phyloP scores from a whole-genome alignment of 2,888 invertebrate species.

The Hermodice carunculata region DNA sequence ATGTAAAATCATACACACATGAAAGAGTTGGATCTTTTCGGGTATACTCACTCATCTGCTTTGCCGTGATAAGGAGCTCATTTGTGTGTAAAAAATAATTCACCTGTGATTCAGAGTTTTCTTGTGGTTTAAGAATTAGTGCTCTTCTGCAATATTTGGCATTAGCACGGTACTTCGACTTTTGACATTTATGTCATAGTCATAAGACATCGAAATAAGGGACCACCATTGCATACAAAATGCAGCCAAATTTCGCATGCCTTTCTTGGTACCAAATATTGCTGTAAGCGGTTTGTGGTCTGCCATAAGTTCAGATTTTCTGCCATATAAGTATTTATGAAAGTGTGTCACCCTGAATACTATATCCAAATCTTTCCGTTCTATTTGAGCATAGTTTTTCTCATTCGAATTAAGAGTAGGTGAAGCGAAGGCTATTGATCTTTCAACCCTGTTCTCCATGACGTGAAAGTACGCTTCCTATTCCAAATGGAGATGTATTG shows the following conservation, averaged over 20 bases:
- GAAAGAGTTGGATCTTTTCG: not conserved
- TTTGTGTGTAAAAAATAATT: too few relatives aligned
- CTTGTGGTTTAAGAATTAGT: too few relatives aligned
- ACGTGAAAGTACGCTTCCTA: slow-evolving; percentile 12
- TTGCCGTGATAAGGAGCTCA: slow-evolving; percentile 62
- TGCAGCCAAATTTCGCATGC: slow-evolving; percentile 51
- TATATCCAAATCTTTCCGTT: slow-evolving; percentile 65
- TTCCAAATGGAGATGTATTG: not conserved
- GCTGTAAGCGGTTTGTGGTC: slow-evolving; percentile 68
- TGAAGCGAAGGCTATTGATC: slow-evolving; percentile 53
- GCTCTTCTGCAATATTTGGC: too few relatives aligned
- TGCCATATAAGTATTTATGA: slow-evolving; percentile 67
- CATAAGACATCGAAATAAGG: too few relatives aligned
- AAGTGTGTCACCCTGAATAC: slow-evolving; percentile 68
- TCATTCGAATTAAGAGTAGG: slow-evolving; percentile 67
- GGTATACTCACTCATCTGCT: slow-evolving; percentile 47
- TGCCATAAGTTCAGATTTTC: slow-evolving; percentile 67
- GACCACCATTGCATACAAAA: slow-evolving; percentile 54
- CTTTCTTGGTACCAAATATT: slow-evolving; percentile 61
- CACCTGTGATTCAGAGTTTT: too few relatives aligned
- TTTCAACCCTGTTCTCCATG: not conserved
- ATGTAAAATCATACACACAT: not conserved
- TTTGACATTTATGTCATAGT: too few relatives aligned
- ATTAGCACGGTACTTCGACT: too few relatives aligned
- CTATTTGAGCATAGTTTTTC: slow-evolving; percentile 62